Base-by-base conservation (phyloP, 35 echinoderm and acorn worm species). In the Patiria miniata region DNA sequence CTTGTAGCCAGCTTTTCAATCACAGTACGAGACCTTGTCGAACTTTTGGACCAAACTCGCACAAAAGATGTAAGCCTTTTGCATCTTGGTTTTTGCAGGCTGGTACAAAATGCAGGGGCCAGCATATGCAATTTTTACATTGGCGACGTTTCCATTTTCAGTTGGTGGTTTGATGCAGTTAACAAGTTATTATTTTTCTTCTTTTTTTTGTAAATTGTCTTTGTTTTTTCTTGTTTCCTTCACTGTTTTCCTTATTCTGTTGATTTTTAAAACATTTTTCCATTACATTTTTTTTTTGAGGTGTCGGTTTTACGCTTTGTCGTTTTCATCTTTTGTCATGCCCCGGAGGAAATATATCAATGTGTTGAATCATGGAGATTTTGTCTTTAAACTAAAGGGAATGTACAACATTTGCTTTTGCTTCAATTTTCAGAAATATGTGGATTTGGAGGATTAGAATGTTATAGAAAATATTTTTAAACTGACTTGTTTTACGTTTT, bases 1-100 rank as follows among this genome's bases (percentile, higher is more conserved):
- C 33, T 87, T 19, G 44, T 87, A 65, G 54, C 83, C 40, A 68
- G 83, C 52, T 37, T 68, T n/a, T 68, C 83, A 37, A 85, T 69
- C 29, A 23, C 39, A 68, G 83, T 57, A n/a, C 52, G 60, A 65
- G 33, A 38, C 39, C 19, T 85, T 55, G 65, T 56, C 18, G 83
- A 85, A 18, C 36, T 61, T 61, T 19, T 61, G 6, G 36, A 51
- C 36, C 8, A 47, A 56, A 52, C 26, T 22, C 83, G 65, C n/a
- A 52, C 83, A 0, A 85, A 68, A 44, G 19, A 40, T 85, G 60
- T 68, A 85, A 85, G 83, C 21, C 1, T 50, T 23, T 2, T 73
- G 3, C 19, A 39, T 30, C 47, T 40, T 39, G n/a, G 38, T 37
- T 17, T 32, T 52, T 30, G 10, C n/a, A n/a, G n/a, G n/a, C n/a